Evolutionary conservation across 2,888 invertebrate species (phyloP).

Genomic region (Lagria hirta): DNA sequence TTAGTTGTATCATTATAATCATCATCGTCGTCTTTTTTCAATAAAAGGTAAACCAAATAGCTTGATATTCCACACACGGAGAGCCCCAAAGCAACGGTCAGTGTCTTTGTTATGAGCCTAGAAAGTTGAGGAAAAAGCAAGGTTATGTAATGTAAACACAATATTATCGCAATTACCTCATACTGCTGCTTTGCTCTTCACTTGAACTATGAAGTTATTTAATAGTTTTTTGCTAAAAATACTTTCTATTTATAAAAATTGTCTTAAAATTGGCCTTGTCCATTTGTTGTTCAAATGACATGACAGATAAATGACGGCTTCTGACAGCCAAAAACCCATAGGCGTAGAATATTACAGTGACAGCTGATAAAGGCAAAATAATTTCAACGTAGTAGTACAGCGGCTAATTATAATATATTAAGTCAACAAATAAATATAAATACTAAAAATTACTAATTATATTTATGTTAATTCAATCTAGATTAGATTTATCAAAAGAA

Average conservation of each 20-base stretch:
- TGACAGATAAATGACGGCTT: too few relatives aligned
- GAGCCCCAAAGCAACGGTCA: slow-evolving; percentile 63
- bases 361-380: too few relatives aligned
- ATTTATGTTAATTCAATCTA: too few relatives aligned
- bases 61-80: slow-evolving; percentile 70
- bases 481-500: too few relatives aligned
- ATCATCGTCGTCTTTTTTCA: slow-evolving; percentile 65
- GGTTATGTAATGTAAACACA: slow-evolving; percentile 5
- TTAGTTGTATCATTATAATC: slow-evolving; percentile 44
- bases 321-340: too few relatives aligned
- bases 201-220: slow-evolving; percentile 3
- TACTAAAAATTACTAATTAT: too few relatives aligned
- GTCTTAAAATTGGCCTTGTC: too few relatives aligned
- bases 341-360: too few relatives aligned
- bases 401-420: too few relatives aligned
- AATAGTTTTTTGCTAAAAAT: slow-evolving; percentile 6
- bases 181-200: background rate
- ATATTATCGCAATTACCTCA: slow-evolving; percentile 12
- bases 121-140: slow-evolving; percentile 26
- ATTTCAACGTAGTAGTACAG: too few relatives aligned
- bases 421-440: too few relatives aligned
- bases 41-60: slow-evolving; percentile 67
- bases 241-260: slow-evolving; percentile 16
- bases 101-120: slow-evolving; percentile 42
- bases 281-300: too few relatives aligned